Percentiles rank a stretch among this genome's conserved stretches.
Conservation (phyloP, 92 coral and sea anemone species). For the Galaxea fascicularis region DNA sequence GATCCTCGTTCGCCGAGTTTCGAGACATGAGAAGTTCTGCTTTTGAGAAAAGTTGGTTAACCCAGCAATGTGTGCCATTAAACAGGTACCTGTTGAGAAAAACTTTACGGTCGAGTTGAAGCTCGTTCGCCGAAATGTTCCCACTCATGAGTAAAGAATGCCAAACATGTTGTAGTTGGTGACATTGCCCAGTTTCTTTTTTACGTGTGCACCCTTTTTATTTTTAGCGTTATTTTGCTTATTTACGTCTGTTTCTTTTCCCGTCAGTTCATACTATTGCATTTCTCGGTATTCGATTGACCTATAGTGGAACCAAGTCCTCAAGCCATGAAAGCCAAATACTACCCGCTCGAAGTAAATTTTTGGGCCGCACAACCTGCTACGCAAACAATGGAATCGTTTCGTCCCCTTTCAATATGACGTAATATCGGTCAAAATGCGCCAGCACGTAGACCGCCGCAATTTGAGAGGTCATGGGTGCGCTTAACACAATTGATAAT, state of each 20-base stretch:
- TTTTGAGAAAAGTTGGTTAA: background rate
- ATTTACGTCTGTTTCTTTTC: too few species aligned
- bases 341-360: slow-evolving; percentile 20
- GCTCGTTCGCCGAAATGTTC: background rate
- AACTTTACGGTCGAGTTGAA: slow-evolving; percentile 36
- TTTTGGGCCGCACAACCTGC: slow-evolving; percentile 30
- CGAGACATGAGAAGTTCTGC: too few species aligned
- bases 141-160: slow-evolving; percentile 18
- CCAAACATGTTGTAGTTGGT: background rate
- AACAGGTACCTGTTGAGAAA: slow-evolving; percentile 41
- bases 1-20: too few species aligned
- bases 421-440: slow-evolving; percentile 36
- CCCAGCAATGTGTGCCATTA: background rate
- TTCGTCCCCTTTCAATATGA: slow-evolving; percentile 18
- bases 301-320: background rate
- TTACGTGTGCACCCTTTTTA: background rate
- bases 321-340: background rate
- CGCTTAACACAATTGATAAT: background rate
- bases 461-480: background rate
- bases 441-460: slow-evolving; percentile 10
- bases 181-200: background rate
- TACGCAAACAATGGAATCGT: slow-evolving; percentile 15
- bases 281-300: background rate
- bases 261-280: background rate
- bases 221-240: background rate